Conservation (phyloP, 2,888 invertebrate species). For the Epinotia nisella region DNA sequence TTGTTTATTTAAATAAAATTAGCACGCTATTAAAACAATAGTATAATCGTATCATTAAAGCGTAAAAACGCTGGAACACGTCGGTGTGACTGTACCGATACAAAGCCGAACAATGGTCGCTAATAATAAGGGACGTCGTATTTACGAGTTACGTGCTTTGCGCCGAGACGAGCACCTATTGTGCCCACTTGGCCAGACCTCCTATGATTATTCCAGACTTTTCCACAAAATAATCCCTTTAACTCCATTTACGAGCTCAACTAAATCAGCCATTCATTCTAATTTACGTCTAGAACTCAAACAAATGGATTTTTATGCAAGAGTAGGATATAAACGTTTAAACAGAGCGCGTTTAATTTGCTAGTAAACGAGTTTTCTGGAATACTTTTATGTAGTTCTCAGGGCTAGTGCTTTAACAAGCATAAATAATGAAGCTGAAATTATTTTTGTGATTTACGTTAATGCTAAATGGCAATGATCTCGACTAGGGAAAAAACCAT, state of each 20-base stretch:
- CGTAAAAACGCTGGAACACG: slow-evolving; percentile 43
- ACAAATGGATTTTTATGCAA: slow-evolving; percentile 50
- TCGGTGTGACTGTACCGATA: slow-evolving; percentile 70
- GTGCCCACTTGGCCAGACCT: slow-evolving; percentile 71
- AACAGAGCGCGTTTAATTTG: slow-evolving; percentile 26
- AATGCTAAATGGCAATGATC: neutral
- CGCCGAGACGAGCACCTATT: slow-evolving; percentile 80
- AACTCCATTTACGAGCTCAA: slow-evolving; percentile 72
- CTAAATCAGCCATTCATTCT: slow-evolving; percentile 67
- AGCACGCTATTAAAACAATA: slow-evolving; percentile 23
- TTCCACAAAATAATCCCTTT: slow-evolving; percentile 76
- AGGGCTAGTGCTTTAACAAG: slow-evolving; percentile 8
- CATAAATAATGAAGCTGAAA: neutral
- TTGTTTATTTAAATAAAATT: neutral
- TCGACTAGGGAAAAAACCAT: neutral
- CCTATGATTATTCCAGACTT: slow-evolving; percentile 83
- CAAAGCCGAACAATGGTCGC: slow-evolving; percentile 79
- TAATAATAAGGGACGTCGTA: slow-evolving; percentile 83
- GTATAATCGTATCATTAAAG: slow-evolving; percentile 21
- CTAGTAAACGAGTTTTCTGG: slow-evolving; percentile 39
- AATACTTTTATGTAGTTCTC: slow-evolving; percentile 11
- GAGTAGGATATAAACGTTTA: slow-evolving; percentile 34
- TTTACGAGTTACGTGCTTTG: slow-evolving; percentile 83
- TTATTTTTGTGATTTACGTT: neutral
- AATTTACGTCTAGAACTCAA: slow-evolving; percentile 70